A percentile compares a stretch with the other conserved stretches of the same genome.
phyloP scores from a whole-genome alignment of 2,113 vertebrate genomes.

The Pithys albifrons region DNA sequence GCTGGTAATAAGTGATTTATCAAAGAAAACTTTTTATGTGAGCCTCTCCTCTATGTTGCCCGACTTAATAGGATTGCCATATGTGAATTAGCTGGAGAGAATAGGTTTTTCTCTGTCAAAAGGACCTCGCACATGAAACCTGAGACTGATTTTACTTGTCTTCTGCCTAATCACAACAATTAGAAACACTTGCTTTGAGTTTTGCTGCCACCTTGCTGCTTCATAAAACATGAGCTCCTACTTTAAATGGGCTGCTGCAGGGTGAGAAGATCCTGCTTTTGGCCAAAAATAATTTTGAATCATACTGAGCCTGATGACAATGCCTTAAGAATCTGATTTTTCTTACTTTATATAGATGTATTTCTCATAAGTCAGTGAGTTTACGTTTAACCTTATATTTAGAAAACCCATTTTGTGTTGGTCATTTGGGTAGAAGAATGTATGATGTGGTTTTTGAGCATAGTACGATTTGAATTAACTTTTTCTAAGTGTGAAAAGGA shows the following conservation, averaged over 20 bases:
- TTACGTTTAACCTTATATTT: neutral
- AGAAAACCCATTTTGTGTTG: neutral
- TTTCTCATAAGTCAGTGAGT: neutral
- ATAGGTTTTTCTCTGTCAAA: neutral
- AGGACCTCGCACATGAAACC: neutral
- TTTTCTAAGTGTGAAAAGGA: neutral
- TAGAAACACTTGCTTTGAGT: neutral
- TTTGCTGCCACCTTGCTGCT: neutral
- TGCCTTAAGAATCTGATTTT: neutral
- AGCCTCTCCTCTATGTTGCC: neutral
- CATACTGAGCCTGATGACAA: neutral
- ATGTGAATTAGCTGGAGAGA: neutral
- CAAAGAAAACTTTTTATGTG: neutral
- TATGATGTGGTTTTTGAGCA: neutral
- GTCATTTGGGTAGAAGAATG: neutral
- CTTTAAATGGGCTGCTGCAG: neutral
- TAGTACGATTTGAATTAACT: neutral
- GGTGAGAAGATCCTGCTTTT: neutral
- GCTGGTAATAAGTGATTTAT: neutral
- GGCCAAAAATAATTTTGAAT: neutral
- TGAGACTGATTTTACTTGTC: neutral
- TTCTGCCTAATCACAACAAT: neutral
- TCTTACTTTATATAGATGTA: rapidly evolving
- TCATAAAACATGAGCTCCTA: neutral
- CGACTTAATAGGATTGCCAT: neutral